Percentiles rank a stretch among this genome's conserved stretches.
Evolutionary conservation across 2,797 vertebrate species (phyloP).

Genomic region (Microhierax caerulescens): DNA sequence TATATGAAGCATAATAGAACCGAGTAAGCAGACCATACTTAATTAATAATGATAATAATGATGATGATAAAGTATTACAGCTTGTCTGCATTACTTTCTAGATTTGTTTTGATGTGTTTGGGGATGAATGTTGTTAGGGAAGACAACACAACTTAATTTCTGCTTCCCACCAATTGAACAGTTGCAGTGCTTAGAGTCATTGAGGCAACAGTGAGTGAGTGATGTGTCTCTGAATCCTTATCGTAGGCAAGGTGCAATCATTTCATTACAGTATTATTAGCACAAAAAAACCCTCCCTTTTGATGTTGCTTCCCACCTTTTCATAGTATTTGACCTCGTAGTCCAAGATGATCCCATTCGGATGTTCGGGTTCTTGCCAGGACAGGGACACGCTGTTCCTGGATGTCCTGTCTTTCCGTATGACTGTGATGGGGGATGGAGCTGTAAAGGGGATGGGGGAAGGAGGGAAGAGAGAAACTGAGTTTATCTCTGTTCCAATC

Average conservation of each 20-base stretch:
- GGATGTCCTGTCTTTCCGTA: slow-evolving; percentile 93
- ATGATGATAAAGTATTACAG: not conserved
- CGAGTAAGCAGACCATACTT: not conserved
- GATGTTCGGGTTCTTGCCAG: slow-evolving; percentile 95
- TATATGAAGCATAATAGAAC: not conserved
- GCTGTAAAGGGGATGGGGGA: slow-evolving; percentile 75
- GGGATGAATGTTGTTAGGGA: not conserved
- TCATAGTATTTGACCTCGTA: slow-evolving; percentile 99
- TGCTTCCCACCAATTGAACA: not conserved
- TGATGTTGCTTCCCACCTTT: slow-evolving; percentile 84
- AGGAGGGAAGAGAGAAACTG: not conserved
- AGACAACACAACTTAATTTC: not conserved
- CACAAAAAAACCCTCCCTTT: not conserved
- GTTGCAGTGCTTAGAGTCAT: not conserved
- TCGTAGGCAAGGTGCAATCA: not conserved
- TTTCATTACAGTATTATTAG: not conserved
- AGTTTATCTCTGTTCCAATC: slow-evolving; percentile 42
- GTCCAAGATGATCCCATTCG: slow-evolving; percentile 97
- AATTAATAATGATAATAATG: not conserved
- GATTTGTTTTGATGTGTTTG: not conserved
- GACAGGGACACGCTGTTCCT: slow-evolving; percentile 93
- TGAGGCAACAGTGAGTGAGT: not conserved
- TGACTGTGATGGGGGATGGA: slow-evolving; percentile 89
- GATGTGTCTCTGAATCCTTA: not conserved
- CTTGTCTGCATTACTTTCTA: not conserved